These are phyloP conservation scores for Campaea margaritaria DNA, from an alignment of 2,888 invertebrate genomes.

Conservation along the genomic window DNA sequence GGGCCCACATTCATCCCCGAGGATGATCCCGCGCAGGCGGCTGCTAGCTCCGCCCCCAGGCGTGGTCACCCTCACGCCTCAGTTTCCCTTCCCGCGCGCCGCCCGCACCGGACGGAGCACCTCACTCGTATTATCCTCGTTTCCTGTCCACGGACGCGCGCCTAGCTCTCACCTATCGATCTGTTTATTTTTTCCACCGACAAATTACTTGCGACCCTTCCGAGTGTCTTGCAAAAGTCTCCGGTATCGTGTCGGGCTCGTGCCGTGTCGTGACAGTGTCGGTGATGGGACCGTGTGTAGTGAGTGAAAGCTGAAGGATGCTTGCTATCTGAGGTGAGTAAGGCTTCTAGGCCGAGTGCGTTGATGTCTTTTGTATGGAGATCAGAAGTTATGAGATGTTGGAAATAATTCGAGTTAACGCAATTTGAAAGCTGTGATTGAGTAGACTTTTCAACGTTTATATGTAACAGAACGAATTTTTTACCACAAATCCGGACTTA, in stretches of 20 bases:
- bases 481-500: too few species aligned
- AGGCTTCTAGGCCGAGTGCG: slow-evolving; percentile 3
- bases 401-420: too few species aligned
- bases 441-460: too few species aligned
- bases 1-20: slow-evolving; percentile 25
- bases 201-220: slow-evolving; percentile 66
- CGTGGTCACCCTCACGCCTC: slow-evolving; percentile 50
- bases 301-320: slow-evolving; percentile 17
- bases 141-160: slow-evolving; percentile 83
- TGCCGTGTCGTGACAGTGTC: slow-evolving; percentile 18
- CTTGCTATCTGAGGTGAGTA: slow-evolving; percentile 19
- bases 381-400: too few species aligned
- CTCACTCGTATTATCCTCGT: slow-evolving; percentile 80
- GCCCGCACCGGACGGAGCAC: slow-evolving; percentile 61
- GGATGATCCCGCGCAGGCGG: slow-evolving; percentile 56
- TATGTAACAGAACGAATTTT: too few species aligned
- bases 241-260: slow-evolving; percentile 37
- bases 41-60: slow-evolving; percentile 56
- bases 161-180: slow-evolving; percentile 78
- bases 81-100: slow-evolving; percentile 41
- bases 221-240: slow-evolving; percentile 55
- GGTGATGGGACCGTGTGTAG: slow-evolving; percentile 22
- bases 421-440: too few species aligned
- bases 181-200: slow-evolving; percentile 82
- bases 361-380: slow-evolving; percentile 6